A percentile compares a stretch with the other conserved stretches of the same genome.
These are phyloP conservation scores for Polypterus senegalus DNA, from an alignment of 2,113 vertebrate species.

Conservation along the genomic window DNA sequence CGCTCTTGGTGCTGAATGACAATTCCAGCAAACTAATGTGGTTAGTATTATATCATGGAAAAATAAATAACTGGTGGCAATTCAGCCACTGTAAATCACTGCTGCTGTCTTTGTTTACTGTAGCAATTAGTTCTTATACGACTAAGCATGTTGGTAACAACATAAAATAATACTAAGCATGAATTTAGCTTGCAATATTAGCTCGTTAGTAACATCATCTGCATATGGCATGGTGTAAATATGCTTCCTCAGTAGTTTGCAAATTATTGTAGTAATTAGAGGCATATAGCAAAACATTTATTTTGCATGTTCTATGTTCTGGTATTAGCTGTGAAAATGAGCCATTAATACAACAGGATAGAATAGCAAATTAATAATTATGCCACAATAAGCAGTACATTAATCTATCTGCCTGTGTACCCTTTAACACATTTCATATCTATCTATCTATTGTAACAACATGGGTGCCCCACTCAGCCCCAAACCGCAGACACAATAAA, in stretches of 20 bases:
- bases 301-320: neutral
- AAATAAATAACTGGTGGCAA: constrained; percentile 38
- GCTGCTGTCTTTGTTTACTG: constrained; percentile 34
- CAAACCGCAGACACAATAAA: too few relatives aligned
- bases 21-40: constrained; percentile 26
- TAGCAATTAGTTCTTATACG: constrained; percentile 35
- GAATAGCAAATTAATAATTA: too few relatives aligned
- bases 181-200: constrained; percentile 33
- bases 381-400: too few relatives aligned
- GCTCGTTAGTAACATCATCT: constrained; percentile 29
- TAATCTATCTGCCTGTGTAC: too few relatives aligned
- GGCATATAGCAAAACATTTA: constrained; percentile 9
- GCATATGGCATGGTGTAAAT: constrained; percentile 23
- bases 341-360: neutral
- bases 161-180: constrained; percentile 32
- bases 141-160: constrained; percentile 33
- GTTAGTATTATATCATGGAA: constrained; percentile 30
- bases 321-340: neutral
- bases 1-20: constrained; percentile 36
- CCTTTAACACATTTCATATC: too few relatives aligned
- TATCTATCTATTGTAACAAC: too few relatives aligned
- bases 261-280: constrained; percentile 28
- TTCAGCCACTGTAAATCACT: constrained; percentile 35
- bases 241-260: constrained; percentile 28
- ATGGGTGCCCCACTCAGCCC: too few relatives aligned